Evolutionary conservation across 1,140 invertebrate genomes (phyloP), one percentile per base, ranked within the genome.

Genomic region (Drosophila gunungcola): DNA sequence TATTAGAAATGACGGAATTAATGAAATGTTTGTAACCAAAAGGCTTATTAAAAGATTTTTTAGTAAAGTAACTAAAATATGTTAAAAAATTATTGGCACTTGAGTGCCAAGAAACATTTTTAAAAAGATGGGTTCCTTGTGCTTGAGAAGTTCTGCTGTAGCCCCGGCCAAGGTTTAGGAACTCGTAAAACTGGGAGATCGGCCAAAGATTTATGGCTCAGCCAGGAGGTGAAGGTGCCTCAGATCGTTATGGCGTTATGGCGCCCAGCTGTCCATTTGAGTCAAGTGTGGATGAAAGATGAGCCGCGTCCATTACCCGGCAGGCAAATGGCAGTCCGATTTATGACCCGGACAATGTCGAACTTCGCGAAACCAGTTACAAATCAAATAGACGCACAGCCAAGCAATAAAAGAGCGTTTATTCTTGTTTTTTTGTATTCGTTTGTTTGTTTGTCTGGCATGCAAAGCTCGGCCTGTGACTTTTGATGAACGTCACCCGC

Each of bases 401-500:
- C 38, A 43, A 13, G 25, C 51, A 55, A 38, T 38, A 51, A 46
- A 51, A 38, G 52, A 49, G 49, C 25, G 48, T 34, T 73, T 60
- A 41, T 49, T 39, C 25, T 67, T 5, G 29, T 57, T 25, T 9
- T 63, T 45, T 16, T 21, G 16, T 21, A 21, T 21, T 21, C 16
- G 16, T 21, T 16, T 27, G 3, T 2, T 9, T 4, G 6, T 27
- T 46, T 13, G 10, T 41, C 36, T 51, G 27, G 54, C 45, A 77
- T 77, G 61, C 48, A 81, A 73, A 81, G 68, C 60, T 52, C 57
- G 73, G 56, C 46, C 74, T 62, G 36, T 52, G 48, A 72, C 55
- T 64, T 74, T 62, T 82, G 49, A 70, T 58, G 54, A 57, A 32
- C 39, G 6, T n/a, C 16, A 34, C 57, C 36, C 36, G 34, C 13